Evolutionary conservation across 1,140 invertebrate genomes (phyloP).

Genomic region (Apis dorsata): DNA sequence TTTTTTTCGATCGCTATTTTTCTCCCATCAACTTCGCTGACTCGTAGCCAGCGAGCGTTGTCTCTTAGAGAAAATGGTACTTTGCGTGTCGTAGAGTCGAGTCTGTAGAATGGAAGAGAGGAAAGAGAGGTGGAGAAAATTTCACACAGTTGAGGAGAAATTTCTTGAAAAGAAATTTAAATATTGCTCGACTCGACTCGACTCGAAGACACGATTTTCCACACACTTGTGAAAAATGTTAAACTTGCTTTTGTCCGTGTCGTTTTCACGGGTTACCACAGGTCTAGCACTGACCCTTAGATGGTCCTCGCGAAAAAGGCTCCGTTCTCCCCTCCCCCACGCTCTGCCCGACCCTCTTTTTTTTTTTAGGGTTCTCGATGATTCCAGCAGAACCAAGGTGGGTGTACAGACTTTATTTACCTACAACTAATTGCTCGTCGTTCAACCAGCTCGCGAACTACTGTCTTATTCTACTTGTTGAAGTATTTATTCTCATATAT

Average conservation of each 20-base stretch:
- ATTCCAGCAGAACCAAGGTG: conserved; percentile 73
- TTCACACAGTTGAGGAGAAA: not conserved
- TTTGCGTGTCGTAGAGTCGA: not conserved
- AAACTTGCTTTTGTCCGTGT: not conserved
- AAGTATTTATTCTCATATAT: not conserved
- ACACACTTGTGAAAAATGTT: conserved; percentile 5
- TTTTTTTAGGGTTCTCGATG: conserved; percentile 64
- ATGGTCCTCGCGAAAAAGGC: conserved; percentile 59
- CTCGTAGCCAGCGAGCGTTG: not conserved
- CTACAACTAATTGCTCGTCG: conserved; percentile 69
- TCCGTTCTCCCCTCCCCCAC: not conserved
- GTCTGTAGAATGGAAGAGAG: not conserved
- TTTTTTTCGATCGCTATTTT: conserved; percentile 21
- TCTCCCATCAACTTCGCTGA: conserved; percentile 16
- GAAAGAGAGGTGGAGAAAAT: not conserved
- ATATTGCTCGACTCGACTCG: not conserved
- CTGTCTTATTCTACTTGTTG: conserved; percentile 43
- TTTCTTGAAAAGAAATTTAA: not conserved
- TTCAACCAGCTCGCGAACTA: conserved; percentile 60
- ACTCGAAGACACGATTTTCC: not conserved
- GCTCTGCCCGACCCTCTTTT: conserved; percentile 34
- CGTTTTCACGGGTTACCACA: conserved; percentile 39
- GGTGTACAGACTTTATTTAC: conserved; percentile 73
- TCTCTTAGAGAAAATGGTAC: not conserved
- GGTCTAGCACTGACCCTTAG: conserved; percentile 68